Conservation (phyloP, 2,113 vertebrate species). For the Psittacara wagleri region DNA sequence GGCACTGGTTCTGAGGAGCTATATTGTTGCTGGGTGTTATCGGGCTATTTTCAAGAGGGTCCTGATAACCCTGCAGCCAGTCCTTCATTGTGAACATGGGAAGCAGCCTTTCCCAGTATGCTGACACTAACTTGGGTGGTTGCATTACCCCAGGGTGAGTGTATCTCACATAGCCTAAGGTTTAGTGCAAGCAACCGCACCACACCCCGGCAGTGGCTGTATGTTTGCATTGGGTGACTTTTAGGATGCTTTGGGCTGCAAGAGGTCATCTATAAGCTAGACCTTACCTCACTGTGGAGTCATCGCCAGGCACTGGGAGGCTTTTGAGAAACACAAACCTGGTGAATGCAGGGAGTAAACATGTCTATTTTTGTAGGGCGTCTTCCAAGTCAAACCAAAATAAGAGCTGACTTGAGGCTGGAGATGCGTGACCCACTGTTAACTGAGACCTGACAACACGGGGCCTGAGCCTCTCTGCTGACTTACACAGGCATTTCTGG, state of each 20-base stretch:
- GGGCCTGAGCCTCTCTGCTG: background rate
- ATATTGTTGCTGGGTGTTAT: background rate
- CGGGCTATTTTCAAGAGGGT: background rate
- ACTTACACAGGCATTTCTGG: background rate
- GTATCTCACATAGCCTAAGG: background rate
- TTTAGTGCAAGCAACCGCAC: background rate
- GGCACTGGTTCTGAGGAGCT: background rate
- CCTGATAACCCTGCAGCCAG: background rate
- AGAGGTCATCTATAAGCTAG: background rate
- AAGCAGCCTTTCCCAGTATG: background rate
- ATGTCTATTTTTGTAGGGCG: constrained; percentile 33
- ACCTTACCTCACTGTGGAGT: background rate
- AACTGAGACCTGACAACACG: background rate
- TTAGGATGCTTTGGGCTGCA: background rate
- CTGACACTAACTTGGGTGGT: no score
- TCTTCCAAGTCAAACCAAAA: constrained; percentile 36
- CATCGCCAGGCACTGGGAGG: background rate
- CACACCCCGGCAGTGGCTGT: background rate
- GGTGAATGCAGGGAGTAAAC: background rate
- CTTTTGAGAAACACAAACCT: background rate
- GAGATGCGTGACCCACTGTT: background rate
- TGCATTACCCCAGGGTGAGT: background rate
- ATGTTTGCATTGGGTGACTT: background rate
- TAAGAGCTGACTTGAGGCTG: constrained; percentile 44
- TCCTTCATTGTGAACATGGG: background rate